These are phyloP conservation scores for Polyploca ridens DNA, from an alignment of 2,888 invertebrate genomes.

Conservation along the genomic window DNA sequence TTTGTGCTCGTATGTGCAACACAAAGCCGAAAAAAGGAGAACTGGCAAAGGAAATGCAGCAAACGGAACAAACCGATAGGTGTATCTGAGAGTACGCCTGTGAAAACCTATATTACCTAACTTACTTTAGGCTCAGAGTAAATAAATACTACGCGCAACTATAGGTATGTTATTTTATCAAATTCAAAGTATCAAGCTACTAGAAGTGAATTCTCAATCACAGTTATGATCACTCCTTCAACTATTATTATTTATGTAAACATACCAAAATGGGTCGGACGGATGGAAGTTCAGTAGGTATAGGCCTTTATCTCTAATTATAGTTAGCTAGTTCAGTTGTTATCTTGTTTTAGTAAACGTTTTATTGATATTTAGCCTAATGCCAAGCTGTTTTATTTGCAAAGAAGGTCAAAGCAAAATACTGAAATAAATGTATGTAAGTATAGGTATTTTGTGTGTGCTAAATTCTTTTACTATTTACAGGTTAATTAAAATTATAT, in stretches of 20 bases:
- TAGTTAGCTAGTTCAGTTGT: constrained; percentile 8
- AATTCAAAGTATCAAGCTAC: background rate
- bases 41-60: background rate
- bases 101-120: no score
- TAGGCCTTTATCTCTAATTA: constrained; percentile 17
- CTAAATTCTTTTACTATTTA: no score
- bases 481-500: no score
- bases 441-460: no score
- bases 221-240: background rate
- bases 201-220: background rate
- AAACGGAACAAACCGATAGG: background rate
- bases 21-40: background rate
- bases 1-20: no score
- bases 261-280: constrained; percentile 14
- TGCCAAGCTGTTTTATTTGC: constrained; percentile 12
- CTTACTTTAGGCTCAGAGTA: no score
- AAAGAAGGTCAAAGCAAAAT: constrained; percentile 15
- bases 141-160: no score
- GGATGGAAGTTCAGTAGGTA: background rate
- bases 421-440: no score
- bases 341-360: constrained; percentile 8
- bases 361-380: background rate
- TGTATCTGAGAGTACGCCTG: no score
- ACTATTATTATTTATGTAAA: constrained; percentile 16
- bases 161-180: no score